Percentiles rank a stretch among this genome's conserved stretches.
Evolutionary conservation across 2,888 invertebrate genomes (phyloP).

Genomic region (Hofmannophila pseudospretella): DNA sequence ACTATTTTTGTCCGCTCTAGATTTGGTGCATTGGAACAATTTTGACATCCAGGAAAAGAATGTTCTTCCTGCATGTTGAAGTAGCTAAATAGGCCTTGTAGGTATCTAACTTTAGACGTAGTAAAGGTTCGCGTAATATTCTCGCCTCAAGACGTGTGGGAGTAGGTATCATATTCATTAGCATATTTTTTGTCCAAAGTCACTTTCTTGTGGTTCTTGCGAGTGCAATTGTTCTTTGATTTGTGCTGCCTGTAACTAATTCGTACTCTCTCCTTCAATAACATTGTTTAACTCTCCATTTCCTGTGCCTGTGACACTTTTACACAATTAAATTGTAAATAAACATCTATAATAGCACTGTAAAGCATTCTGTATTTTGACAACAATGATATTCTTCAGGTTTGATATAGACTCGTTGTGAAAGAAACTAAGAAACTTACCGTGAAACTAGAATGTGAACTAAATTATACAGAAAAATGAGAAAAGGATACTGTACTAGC

Average conservation of each 20-base stretch:
- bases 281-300: not conserved
- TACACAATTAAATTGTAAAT: too few relatives aligned
- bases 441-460: too few relatives aligned
- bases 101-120: not conserved
- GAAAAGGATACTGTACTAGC: too few relatives aligned
- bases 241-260: slow-evolving; percentile 2
- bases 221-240: slow-evolving; percentile 10
- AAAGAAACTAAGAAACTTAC: too few relatives aligned
- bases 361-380: too few relatives aligned
- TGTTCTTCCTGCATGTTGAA: slow-evolving; percentile 57
- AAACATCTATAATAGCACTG: too few relatives aligned
- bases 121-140: not conserved
- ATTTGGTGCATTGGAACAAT: slow-evolving; percentile 69
- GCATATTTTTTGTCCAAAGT: slow-evolving; percentile 42
- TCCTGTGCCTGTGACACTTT: too few relatives aligned
- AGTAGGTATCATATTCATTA: slow-evolving; percentile 41
- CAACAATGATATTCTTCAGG: too few relatives aligned
- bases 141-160: slow-evolving; percentile 32
- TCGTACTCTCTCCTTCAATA: slow-evolving; percentile 1
- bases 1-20: slow-evolving; percentile 77
- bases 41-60: slow-evolving; percentile 70
- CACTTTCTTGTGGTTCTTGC: slow-evolving; percentile 16
- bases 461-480: too few relatives aligned
- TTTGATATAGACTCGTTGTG: too few relatives aligned
- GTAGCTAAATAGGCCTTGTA: slow-evolving; percentile 24